Evolutionary conservation across 2,113 vertebrate genomes (phyloP), one percentile per base, ranked within the genome.

Genomic region (Coptodon rendalli): DNA sequence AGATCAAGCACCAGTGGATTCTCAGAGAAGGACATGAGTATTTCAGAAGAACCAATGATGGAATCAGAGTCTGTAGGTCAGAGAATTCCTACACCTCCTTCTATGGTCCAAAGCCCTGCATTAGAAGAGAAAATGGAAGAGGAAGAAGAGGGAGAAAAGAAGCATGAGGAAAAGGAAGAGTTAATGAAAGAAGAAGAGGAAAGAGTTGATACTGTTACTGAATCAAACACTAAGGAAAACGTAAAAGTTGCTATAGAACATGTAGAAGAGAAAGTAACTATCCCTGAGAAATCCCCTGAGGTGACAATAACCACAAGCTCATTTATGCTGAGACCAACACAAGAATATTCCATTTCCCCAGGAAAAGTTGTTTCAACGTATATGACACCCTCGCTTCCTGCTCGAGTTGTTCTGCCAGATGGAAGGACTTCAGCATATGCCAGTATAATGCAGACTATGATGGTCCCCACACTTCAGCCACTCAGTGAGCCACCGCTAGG

Each of bases 371-470:
- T 86, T 19, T 87, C 95, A 71, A 82, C 94, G 3, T 93, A 87
- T 81, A 78, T 90, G 19, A 61, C 94, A 52, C 92, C 95, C 9
- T 89, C 94, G 2, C 83, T 80, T 83, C 88, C 95, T 38, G 22
- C 92, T 40, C 88, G 76, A 56, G 95, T 95, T n/a, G 91, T 96
- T 87, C 95, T 97, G 83, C 95, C 97, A 85, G 96, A 96, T 92
- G 96, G 96, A 53, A 94, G 95, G 61, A 94, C 92, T 17, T 97
- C 97, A 63, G 96, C 98, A 29, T 99, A 99, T 6, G 98, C 98
- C 34, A 97, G 97, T 89, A 98, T 98, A 86, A 98, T 99, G 95
- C 97, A 98, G 94, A 97, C 97, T 14, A 97, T 99, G 78, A 96
- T 97, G 91, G 95, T 97, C 6, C 85, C 96, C 2, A 89, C 93